phyloP scores from a whole-genome alignment of 1,140 invertebrate genomes.

The Zaprionus africanus region DNA sequence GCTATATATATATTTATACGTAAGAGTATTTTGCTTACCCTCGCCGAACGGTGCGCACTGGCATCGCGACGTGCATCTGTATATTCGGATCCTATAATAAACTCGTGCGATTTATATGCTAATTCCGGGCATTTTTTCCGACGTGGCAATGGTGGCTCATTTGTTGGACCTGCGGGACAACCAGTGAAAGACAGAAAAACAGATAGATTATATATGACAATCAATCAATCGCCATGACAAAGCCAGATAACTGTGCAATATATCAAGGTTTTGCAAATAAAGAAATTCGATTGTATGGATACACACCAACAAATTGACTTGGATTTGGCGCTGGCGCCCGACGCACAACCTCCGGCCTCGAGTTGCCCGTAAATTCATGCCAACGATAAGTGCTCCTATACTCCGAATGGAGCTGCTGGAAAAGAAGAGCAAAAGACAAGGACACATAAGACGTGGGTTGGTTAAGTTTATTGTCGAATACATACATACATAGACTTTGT shows the following conservation, averaged over 20 bases:
- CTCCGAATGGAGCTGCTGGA: constrained; percentile 93
- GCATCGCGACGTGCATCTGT: constrained; percentile 79
- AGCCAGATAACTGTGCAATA: constrained; percentile 46
- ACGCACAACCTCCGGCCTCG: constrained; percentile 87
- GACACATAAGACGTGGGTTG: constrained; percentile 15
- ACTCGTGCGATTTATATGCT: constrained; percentile 93
- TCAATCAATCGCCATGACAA: constrained; percentile 49
- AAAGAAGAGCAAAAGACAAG: constrained; percentile 49
- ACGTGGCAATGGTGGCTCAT: constrained; percentile 92
- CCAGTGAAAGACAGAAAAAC: constrained; percentile 24
- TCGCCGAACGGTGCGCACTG: constrained; percentile 75
- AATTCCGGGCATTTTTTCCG: constrained; percentile 94
- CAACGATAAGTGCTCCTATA: constrained; percentile 96
- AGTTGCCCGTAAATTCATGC: constrained; percentile 93
- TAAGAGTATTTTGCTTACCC: constrained; percentile 64
- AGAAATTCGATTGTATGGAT: constrained; percentile 29
- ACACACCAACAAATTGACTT: constrained; percentile 85
- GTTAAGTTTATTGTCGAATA: constrained; percentile 17
- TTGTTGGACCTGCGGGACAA: constrained; percentile 73
- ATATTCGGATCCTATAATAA: constrained; percentile 87
- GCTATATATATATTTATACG: neutral
- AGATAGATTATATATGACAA: constrained; percentile 40
- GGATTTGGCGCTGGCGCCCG: constrained; percentile 86
- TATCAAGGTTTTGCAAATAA: constrained; percentile 8
- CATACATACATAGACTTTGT: neutral